Base-by-base conservation (phyloP, 2,113 vertebrate species). In the Loxodonta africana region DNA sequence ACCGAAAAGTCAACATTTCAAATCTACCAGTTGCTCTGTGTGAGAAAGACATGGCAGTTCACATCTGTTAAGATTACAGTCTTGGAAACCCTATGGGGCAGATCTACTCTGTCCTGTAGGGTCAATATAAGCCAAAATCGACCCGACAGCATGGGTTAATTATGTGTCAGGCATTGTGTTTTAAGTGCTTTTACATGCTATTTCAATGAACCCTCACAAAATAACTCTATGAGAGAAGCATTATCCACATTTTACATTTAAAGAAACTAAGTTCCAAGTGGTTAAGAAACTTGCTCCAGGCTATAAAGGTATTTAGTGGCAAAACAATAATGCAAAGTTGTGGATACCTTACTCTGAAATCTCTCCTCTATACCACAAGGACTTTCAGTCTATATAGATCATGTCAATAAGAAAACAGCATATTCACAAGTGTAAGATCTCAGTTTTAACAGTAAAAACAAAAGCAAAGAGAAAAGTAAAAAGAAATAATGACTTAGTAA, bases 131-230 rank as follows among this genome's bases (percentile, higher is more conserved):
- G 53, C 14, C 15, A 17, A 57, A 57, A 57, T 11, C 14, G 53
- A 57, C 53, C 14, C 14, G 15, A 57, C 53, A 57, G 15, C 10
- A 57, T 57, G 53, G 53, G 53, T 57, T 57, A 57, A 57, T 21
- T 53, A 63, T 44, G 41, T 92, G 46, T 78, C 88, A 96, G 89
- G 85, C 48, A 95, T 92, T 90, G 67, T 91, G 91, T 90, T 94
- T 21, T 62, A 94, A 48, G 33, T 94, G 80, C 15, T 80, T 92
- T 95, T 87, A 81, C 23, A 20, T 67, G 26, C 87, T 83, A 92
- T n/a, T 94, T 94, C 51, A 53, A 83, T 73, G 71, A 85, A 83
- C 92, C 80, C 91, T 95, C 63, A 85, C 67, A 69, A 69, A 83
- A 44, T 83, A 92, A 95, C 7, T 41, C n/a, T 62, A 83, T 14